phyloP scores from a whole-genome alignment of 92 coral and sea anemone genomes.

The Phymanthus crucifer region DNA sequence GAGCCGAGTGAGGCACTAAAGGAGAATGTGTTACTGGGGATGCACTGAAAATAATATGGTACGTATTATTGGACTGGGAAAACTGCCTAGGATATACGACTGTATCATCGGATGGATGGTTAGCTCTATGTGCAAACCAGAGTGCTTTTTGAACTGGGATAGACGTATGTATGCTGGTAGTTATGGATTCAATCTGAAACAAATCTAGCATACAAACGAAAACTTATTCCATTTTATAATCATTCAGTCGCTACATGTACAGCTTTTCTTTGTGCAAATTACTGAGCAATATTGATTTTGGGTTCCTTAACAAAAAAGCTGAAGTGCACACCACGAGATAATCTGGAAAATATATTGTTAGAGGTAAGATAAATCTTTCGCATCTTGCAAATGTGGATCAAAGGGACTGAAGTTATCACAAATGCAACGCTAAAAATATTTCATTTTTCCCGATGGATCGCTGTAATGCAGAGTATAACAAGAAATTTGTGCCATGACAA shows the following conservation, averaged over 20 bases:
- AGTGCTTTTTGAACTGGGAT: too few species aligned
- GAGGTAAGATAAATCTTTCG: too few species aligned
- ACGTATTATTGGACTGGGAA: background rate
- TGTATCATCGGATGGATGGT: background rate
- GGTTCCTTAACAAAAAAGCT: too few species aligned
- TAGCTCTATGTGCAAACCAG: background rate
- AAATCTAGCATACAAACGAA: too few species aligned
- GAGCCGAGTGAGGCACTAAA: background rate
- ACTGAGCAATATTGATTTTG: too few species aligned
- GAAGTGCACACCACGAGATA: too few species aligned
- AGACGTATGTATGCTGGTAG: too few species aligned
- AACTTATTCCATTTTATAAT: too few species aligned
- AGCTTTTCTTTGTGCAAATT: background rate
- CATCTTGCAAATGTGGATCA: too few species aligned
- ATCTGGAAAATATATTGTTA: too few species aligned
- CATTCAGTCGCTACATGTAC: background rate
- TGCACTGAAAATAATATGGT: conserved; percentile 61
- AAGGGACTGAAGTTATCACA: background rate
- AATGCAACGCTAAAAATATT: background rate
- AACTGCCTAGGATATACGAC: background rate
- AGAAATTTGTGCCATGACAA: too few species aligned
- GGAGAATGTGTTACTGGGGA: conserved; percentile 64
- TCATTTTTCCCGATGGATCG: background rate
- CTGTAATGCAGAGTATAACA: background rate
- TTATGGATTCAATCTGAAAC: too few species aligned